A percentile compares a stretch with the other conserved stretches of the same genome.
These are phyloP conservation scores for Pseudococcus jackbeardsleyi DNA, from an alignment of 2,888 invertebrate species.

Conservation along the genomic window DNA sequence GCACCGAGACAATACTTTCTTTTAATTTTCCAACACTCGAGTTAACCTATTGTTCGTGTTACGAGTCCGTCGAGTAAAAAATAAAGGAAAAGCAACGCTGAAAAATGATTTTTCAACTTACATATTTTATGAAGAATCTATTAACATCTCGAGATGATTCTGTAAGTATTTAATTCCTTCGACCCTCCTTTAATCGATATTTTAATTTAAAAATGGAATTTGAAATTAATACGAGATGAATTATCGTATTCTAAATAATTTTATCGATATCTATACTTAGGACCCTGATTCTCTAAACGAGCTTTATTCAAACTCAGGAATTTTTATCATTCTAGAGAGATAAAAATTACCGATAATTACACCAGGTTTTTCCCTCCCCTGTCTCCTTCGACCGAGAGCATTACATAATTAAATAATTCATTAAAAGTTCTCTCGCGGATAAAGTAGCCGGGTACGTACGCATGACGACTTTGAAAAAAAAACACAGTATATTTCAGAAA, in stretches of 20 bases:
- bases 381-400: neutral
- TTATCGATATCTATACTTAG: too few relatives aligned
- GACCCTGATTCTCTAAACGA: too few relatives aligned
- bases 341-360: constrained; percentile 35
- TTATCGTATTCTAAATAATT: too few relatives aligned
- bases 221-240: too few relatives aligned
- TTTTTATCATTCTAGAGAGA: neutral
- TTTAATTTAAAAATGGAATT: neutral
- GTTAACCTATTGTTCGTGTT: neutral
- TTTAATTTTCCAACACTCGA: neutral
- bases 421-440: neutral
- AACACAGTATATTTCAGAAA: neutral
- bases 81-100: neutral
- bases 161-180: neutral
- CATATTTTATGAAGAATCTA: neutral
- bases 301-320: too few relatives aligned
- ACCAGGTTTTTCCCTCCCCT: neutral
- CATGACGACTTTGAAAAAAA: constrained; percentile 16
- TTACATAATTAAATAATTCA: constrained; percentile 37
- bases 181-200: neutral
- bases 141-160: neutral
- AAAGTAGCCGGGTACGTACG: constrained; percentile 18
- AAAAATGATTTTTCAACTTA: neutral
- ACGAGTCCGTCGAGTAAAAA: neutral
- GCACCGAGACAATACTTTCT: neutral